phyloP scores from a whole-genome alignment of 2,888 invertebrate species.

The Caenorhabditis sp. region DNA sequence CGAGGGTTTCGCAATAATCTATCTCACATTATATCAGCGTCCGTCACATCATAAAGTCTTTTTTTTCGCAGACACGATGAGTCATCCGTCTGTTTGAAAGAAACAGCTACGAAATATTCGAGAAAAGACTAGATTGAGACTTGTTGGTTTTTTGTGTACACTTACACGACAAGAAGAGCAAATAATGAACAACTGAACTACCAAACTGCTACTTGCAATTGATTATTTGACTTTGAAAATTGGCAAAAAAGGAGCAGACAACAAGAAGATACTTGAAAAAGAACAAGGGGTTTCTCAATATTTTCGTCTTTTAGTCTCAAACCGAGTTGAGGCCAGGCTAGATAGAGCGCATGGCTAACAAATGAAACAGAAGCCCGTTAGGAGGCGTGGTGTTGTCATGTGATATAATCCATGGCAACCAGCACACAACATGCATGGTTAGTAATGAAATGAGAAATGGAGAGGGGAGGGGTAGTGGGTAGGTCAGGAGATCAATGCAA shows the following conservation, averaged over 20 bases:
- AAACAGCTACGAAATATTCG: too few relatives aligned
- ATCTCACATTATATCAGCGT: conserved; percentile 3
- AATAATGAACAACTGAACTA: conserved; percentile 29
- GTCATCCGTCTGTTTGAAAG: background rate
- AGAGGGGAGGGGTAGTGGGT: background rate
- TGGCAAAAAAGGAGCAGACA: background rate
- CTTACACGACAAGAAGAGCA: conserved; percentile 2
- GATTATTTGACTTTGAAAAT: conserved; percentile 19
- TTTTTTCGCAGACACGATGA: background rate
- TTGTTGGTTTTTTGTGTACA: background rate
- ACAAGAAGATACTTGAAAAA: background rate
- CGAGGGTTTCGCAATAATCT: conserved; percentile 4
- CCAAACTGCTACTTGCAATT: background rate
- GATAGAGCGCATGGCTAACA: background rate
- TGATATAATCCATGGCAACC: conserved; percentile 23
- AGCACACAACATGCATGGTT: background rate
- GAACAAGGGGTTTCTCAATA: background rate
- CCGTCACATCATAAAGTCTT: background rate
- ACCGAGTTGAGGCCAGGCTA: background rate
- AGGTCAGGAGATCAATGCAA: conserved; percentile 1
- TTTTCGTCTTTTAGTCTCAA: background rate
- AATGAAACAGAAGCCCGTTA: conserved; percentile 2
- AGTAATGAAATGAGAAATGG: background rate
- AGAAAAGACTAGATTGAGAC: background rate
- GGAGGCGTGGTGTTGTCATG: background rate